phyloP scores from a whole-genome alignment of 2,797 vertebrate genomes.

The Sebastiscus albofasciatus region DNA sequence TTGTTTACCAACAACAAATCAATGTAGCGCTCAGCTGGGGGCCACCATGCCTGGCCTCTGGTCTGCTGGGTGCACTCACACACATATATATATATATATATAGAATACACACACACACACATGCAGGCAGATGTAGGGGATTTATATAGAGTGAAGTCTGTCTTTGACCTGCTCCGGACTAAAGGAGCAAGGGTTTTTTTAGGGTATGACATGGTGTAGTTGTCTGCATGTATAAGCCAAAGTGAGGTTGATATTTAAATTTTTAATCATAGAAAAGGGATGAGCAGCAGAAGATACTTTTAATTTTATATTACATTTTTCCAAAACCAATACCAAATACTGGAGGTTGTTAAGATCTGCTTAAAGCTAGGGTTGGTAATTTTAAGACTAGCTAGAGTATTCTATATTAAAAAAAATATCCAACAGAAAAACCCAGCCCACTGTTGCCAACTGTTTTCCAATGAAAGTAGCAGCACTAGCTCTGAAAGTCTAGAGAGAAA shows the following conservation, averaged over 20 bases:
- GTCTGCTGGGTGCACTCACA: slow-evolving; percentile 59
- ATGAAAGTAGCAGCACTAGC: no score
- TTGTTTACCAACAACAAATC: slow-evolving; percentile 89
- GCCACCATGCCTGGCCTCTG: slow-evolving; percentile 70
- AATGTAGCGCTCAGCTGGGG: slow-evolving; percentile 76
- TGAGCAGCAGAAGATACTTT: background rate
- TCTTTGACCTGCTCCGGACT: slow-evolving; percentile 3
- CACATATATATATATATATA: background rate
- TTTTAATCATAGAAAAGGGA: background rate
- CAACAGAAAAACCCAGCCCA: no score
- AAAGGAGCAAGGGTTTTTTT: background rate
- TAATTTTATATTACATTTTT: background rate
- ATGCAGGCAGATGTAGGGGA: slow-evolving; percentile 11
- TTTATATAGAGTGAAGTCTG: background rate
- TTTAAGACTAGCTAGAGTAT: no score
- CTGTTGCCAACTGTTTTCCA: no score
- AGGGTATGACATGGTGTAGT: background rate
- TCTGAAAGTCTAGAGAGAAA: no score
- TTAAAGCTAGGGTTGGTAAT: background rate
- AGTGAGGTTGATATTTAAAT: background rate
- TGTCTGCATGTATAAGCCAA: background rate
- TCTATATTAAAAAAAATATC: no score
- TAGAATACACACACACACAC: background rate
- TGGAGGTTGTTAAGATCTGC: background rate
- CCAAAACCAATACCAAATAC: background rate